A percentile compares a stretch with the other conserved stretches of the same genome.
These are phyloP conservation scores for Phalacrocorax aristotelis DNA, from an alignment of 2,113 vertebrate species.

Conservation along the genomic window DNA sequence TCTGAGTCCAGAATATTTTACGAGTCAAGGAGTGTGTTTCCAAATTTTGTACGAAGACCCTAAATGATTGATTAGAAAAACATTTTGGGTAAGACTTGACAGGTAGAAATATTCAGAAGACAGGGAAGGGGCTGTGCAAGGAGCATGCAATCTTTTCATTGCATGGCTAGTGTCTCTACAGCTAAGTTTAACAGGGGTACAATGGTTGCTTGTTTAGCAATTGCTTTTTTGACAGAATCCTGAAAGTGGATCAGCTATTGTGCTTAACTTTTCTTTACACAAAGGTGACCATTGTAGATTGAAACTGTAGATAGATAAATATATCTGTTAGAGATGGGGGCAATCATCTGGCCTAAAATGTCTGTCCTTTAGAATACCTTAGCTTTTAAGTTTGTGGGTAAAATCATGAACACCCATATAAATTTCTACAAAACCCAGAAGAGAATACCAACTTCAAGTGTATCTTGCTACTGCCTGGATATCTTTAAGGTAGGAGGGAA, in stretches of 20 bases:
- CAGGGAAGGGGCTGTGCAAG: not conserved
- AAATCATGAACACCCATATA: fast-evolving
- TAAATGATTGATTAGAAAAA: not conserved
- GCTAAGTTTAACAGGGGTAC: not conserved
- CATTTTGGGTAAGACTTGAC: not conserved
- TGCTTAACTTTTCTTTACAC: not conserved
- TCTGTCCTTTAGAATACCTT: not conserved
- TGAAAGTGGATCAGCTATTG: not conserved
- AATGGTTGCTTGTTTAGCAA: not conserved
- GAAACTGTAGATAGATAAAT: not conserved
- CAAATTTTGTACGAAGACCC: not conserved
- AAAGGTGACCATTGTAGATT: not conserved
- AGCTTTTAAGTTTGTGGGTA: not conserved
- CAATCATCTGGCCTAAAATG: not conserved
- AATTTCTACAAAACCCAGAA: not conserved
- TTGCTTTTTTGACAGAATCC: not conserved
- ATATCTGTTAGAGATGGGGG: not conserved
- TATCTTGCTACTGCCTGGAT: not conserved
- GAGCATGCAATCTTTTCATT: not conserved
- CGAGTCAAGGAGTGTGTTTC: not conserved
- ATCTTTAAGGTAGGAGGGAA: not conserved
- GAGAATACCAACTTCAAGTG: not conserved
- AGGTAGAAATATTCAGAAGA: not conserved
- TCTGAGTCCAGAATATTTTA: not conserved
- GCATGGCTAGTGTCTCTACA: not conserved